These are phyloP conservation scores for Otolemur garnettii DNA, from an alignment of 2,113 vertebrate genomes.

Conservation along the genomic window DNA sequence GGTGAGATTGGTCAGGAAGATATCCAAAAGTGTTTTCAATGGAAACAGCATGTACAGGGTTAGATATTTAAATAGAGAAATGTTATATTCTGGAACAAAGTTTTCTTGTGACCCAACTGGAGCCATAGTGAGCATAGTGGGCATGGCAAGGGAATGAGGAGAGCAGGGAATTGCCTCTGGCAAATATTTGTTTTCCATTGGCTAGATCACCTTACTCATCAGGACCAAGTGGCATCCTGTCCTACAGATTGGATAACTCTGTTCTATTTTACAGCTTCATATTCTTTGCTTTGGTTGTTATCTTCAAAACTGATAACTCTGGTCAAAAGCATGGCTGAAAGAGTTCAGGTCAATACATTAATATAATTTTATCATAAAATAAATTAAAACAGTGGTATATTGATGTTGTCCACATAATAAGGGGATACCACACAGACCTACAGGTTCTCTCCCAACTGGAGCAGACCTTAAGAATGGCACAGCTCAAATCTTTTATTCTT, in stretches of 20 bases:
- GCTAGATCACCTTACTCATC: not conserved
- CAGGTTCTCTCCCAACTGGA: not conserved
- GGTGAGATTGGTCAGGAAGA: not conserved
- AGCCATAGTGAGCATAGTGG: not conserved
- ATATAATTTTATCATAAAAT: conserved; percentile 54
- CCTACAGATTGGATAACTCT: not conserved
- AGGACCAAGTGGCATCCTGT: not conserved
- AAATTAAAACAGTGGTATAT: not conserved
- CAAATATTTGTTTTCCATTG: not conserved
- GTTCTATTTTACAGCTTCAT: not conserved
- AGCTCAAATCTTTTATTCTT: not conserved
- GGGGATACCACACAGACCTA: not conserved
- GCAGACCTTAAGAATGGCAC: not conserved
- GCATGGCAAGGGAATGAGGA: not conserved
- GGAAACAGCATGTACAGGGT: not conserved
- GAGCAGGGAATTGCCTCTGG: not conserved
- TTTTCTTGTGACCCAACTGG: not conserved
- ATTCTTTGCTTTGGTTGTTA: conserved; percentile 26
- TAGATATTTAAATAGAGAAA: not conserved
- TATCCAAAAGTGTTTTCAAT: not conserved
- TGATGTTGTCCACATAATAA: not conserved
- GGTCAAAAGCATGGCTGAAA: not conserved
- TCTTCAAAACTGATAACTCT: conserved; percentile 44
- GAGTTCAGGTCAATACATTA: not conserved
- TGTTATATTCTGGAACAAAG: not conserved